A percentile compares a stretch with the other conserved stretches of the same genome.
phyloP scores from a whole-genome alignment of 1,140 invertebrate genomes.

The Lepidotrigona ventralis region DNA sequence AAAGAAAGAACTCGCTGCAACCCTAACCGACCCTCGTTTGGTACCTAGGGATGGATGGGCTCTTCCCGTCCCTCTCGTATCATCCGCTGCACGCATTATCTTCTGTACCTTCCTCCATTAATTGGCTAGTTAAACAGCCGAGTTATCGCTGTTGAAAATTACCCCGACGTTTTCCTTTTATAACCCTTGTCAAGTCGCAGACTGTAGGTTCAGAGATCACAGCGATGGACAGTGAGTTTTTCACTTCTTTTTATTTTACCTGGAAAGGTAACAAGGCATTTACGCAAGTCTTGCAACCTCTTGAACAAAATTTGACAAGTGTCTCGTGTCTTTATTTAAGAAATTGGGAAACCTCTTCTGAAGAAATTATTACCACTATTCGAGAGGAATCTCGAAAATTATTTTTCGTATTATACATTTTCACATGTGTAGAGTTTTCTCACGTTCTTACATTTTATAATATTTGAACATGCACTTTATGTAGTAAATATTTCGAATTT shows the following conservation, averaged over 20 bases:
- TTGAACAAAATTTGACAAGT: neutral
- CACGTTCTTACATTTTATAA: too few relatives aligned
- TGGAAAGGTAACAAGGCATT: too few relatives aligned
- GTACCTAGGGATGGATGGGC: too few relatives aligned
- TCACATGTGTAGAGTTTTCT: too few relatives aligned
- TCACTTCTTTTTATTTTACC: neutral
- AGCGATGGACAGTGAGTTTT: neutral
- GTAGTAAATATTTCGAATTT: too few relatives aligned
- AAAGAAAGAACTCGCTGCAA: neutral
- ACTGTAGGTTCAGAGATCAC: neutral
- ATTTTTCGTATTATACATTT: too few relatives aligned
- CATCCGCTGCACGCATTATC: neutral
- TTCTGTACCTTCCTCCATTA: conserved; percentile 7
- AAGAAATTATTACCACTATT: too few relatives aligned
- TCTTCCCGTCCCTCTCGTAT: neutral
- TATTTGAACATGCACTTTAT: too few relatives aligned
- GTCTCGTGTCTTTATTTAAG: too few relatives aligned
- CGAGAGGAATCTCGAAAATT: too few relatives aligned
- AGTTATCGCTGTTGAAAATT: conserved; percentile 15
- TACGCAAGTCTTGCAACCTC: too few relatives aligned
- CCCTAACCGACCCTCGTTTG: neutral
- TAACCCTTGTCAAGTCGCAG: neutral
- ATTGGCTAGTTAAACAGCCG: conserved; percentile 23
- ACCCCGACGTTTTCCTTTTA: neutral
- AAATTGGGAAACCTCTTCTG: too few relatives aligned